Evolutionary conservation across 2,797 vertebrate genomes (phyloP), one percentile per base, ranked within the genome.

Genomic region (Sebastes elongatus): DNA sequence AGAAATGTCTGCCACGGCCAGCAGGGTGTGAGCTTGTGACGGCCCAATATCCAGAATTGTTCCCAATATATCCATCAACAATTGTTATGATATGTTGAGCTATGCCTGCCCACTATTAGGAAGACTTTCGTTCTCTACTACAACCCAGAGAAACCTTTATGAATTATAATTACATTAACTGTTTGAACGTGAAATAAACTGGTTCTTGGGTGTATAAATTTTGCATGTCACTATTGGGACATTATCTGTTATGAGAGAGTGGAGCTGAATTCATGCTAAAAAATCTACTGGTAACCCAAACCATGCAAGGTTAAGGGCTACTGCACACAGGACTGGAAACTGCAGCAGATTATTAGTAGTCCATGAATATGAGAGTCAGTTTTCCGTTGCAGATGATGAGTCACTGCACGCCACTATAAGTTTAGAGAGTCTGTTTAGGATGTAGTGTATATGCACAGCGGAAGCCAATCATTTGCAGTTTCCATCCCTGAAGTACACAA

Each of bases 231-330:
- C 5, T 42, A 7, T 3, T 55, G 27, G 23, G 3, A 13, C 18
- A 25, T n/a, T 57, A 3, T 35, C 6, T 27, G 27, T 35, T 67
- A 8, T 25, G 7, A 38, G 18, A 33, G 13, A 70, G 62, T 56
- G 18, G 11, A 76, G 62, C 62, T 61, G n/a, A 33, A 68, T 72
- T 78, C 82, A 92, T 88, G 88, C 89, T 73, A 92, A 82, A 14
- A 14, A 55, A 84, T 62, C 35, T 82, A 84, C 86, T 79, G 68
- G 78, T 86, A 81, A 89, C 69, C 85, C 84, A 91, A 84, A 91
- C 88, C 91, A 94, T 94, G 94, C 93, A 76, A 55, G 79, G 83
- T 88, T 81, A 38, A 88, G 69, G 83, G 56, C 86, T 87, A 76
- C 83, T 82, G 81, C 80, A 77, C 60, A 84, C 88, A 89, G 86